Conservation (phyloP, 1,140 invertebrate genomes). For the Rhyacophila brunnea region DNA sequence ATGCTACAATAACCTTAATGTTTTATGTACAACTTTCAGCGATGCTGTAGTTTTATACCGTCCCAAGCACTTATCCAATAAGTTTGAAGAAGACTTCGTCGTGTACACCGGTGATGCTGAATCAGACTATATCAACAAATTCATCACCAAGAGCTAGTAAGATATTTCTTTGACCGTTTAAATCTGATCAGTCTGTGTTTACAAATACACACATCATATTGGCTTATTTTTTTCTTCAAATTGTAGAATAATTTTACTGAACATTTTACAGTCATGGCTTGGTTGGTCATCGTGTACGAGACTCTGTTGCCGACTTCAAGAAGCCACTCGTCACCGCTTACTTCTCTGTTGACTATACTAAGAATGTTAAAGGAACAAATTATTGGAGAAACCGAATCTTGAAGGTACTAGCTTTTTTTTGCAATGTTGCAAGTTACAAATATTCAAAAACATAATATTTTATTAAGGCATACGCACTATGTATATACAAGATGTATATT, state of each 20-base stretch:
- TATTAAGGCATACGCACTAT: too few species aligned
- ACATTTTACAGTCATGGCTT: constrained; percentile 78
- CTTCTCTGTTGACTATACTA: constrained; percentile 93
- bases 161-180: constrained; percentile 51
- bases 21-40: too few species aligned
- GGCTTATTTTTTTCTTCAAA: too few species aligned
- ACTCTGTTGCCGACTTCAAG: constrained; percentile 83
- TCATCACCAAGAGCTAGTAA: constrained; percentile 85
- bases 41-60: constrained; percentile 85
- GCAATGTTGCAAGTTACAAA: too few species aligned
- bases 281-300: constrained; percentile 83
- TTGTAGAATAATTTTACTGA: background rate
- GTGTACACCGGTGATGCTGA: constrained; percentile 72
- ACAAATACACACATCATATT: too few species aligned
- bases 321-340: constrained; percentile 90
- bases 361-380: constrained; percentile 98
- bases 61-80: constrained; percentile 84
- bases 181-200: too few species aligned
- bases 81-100: constrained; percentile 83
- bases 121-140: constrained; percentile 71
- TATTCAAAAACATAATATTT: too few species aligned
- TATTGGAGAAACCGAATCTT: constrained; percentile 98
- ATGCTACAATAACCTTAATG: too few species aligned
- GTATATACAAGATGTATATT: too few species aligned
- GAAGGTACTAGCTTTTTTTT: too few species aligned